Base-by-base conservation (phyloP, 2,797 vertebrate species). In the Lateolabrax maculatus region DNA sequence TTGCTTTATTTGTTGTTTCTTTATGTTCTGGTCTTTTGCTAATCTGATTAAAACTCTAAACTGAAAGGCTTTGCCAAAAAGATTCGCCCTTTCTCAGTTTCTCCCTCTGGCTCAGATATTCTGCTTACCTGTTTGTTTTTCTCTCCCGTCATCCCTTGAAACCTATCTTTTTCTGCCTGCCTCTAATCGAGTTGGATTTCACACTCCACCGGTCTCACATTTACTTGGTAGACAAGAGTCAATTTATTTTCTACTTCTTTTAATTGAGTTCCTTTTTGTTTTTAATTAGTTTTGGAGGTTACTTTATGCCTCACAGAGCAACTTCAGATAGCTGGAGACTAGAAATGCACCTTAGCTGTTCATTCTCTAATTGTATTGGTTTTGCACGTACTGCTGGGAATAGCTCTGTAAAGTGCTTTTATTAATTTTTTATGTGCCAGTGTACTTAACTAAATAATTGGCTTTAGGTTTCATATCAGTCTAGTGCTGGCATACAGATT, bases 211-310 rank as follows among this genome's bases (percentile, higher is more conserved):
- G 77, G 56, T 70, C 77, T 71, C 79, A 80, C 84, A 86, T 86
- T 84, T 75, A 70, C 83, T 83, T 60, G 43, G 52, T 81, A 80
- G 76, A 75, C 89, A 80, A 84, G 44, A 76, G 82, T 81, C 85
- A 5, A 86, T 92, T 90, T 85, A 62, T 87, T 90, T 90, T 84
- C 77, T 77, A 53, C 85, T 87, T 86, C 48, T 87, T 92, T 87
- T 87, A 92, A 92, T 92, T 84, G 81, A 84, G 58, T 88, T 90
- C 67, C 69, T 87, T 87, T 92, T 88, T 84, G 77, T 81, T 90
- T 85, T 84, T 89, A 92, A 92, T 95, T 90, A 89, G 84, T 90
- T 92, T 85, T 73, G 51, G 84, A 82, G 84, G 77, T 82, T 86
- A 66, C 75, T 90, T 77, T 83, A 71, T 89, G 90, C 90, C 74